Evolutionary conservation across 1,140 invertebrate genomes (phyloP), one percentile per base, ranked within the genome.

Genomic region (Bombus confusus): DNA sequence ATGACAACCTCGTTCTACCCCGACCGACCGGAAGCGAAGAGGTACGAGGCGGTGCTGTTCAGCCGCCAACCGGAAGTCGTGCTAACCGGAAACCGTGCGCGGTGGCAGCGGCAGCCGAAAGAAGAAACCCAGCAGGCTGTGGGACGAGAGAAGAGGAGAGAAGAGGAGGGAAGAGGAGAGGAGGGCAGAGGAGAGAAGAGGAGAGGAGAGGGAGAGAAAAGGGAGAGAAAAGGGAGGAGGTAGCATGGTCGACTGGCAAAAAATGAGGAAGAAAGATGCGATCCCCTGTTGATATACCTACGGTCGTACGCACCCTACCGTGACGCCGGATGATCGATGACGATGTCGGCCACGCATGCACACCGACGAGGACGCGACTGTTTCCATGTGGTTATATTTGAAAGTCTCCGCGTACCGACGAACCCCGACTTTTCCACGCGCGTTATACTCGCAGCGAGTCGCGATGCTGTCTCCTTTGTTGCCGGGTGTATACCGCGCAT

Each of bases 1-100:
- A 94, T 93, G 92, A 85, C 89, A 89, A 94, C 93, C 73, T 88
- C 87, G 80, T 92, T 91, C 88, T 78, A 90, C 92, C 91, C 88
- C 87, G 88, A 88, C 91, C 87, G 86, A 85, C 90, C 89, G 89
- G 91, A 91, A 91, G 73, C 85, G 82, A 69, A 31, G 66, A 52
- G 75, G 74, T 83, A 71, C 83, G 72, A 86, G 86, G 86, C 85
- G 86, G 64, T 75, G 78, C 88, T 47, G 73, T 83, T 62, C 43
- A 66, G 31, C 83, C 89, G 86, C 89, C 88, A 90, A 90, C 88
- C 89, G 89, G 89, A 90, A 90, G 86, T 87, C 86, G 88, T 6
- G 39, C 52, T 39, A 87, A 85, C 86, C 89, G 89, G 89, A 90
- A 90, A 76, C 86, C 59, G 25, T 3, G n/a, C 25, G 41, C 68